Evolutionary conservation across 2,888 invertebrate genomes (phyloP).

Genomic region (Clitarchus hookeri): DNA sequence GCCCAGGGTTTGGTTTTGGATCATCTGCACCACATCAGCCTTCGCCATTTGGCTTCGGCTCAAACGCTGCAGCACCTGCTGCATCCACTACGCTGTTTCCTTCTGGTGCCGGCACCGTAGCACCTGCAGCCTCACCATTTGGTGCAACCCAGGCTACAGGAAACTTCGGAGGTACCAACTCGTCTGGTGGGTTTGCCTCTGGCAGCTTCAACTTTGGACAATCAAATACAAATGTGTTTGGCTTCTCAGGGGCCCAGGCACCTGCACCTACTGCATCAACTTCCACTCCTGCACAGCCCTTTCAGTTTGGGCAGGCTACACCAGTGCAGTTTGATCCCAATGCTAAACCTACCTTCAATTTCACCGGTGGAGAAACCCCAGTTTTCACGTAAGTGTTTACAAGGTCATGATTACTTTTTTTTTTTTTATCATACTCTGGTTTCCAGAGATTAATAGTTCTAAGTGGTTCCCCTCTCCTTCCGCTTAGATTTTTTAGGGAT

Average conservation of each 20-base stretch:
- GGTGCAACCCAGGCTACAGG: background rate
- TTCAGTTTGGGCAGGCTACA: conserved; percentile 33
- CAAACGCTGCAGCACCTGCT: conserved; percentile 12
- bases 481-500: no score
- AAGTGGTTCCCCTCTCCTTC: no score
- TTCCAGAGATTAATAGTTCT: no score
- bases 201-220: conserved; percentile 35
- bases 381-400: conserved; percentile 56
- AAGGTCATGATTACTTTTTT: background rate
- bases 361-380: conserved; percentile 56
- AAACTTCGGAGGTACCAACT: conserved; percentile 27
- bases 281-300: conserved; percentile 22
- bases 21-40: conserved; percentile 7
- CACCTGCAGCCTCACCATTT: background rate
- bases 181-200: conserved; percentile 20
- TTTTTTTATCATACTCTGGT: no score
- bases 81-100: background rate
- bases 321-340: conserved; percentile 53
- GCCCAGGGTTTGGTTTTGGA: conserved; percentile 26
- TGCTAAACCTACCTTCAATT: conserved; percentile 57
- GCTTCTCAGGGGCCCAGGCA: conserved; percentile 23
- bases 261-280: conserved; percentile 12
- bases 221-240: conserved; percentile 26
- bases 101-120: conserved; percentile 19
- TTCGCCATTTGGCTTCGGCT: conserved; percentile 31